Conservation (phyloP, 2,888 invertebrate genomes). For the Troilus luridus region DNA sequence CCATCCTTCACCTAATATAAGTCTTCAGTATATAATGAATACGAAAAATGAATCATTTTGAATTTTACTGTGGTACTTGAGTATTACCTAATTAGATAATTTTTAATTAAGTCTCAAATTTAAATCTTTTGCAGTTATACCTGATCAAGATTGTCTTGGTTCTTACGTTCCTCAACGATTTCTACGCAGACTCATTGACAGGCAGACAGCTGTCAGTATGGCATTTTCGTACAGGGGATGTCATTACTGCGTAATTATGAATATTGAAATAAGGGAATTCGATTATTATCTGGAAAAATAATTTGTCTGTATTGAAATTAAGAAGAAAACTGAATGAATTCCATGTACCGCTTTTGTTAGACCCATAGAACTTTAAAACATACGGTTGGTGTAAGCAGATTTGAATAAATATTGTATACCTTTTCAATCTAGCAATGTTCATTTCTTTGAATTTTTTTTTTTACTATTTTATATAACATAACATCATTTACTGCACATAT, state of each 20-base stretch:
- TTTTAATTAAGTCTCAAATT: neutral
- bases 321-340: neutral
- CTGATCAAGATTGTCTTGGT: neutral
- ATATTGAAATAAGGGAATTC: neutral
- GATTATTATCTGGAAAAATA: neutral
- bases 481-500: neutral
- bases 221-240: constrained; percentile 3
- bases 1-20: neutral
- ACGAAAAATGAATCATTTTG: neutral
- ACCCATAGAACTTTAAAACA: neutral
- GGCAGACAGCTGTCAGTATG: neutral
- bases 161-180: neutral
- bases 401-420: neutral
- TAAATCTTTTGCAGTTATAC: neutral
- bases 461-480: neutral
- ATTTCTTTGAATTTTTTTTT: neutral
- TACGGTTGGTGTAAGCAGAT: neutral
- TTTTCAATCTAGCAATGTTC: neutral
- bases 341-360: neutral
- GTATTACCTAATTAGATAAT: neutral
- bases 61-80: neutral
- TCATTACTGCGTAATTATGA: neutral
- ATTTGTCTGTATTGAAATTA: neutral
- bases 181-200: neutral
- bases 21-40: neutral